Conservation (phyloP, 2,888 invertebrate species). For the Catocala nupta region DNA sequence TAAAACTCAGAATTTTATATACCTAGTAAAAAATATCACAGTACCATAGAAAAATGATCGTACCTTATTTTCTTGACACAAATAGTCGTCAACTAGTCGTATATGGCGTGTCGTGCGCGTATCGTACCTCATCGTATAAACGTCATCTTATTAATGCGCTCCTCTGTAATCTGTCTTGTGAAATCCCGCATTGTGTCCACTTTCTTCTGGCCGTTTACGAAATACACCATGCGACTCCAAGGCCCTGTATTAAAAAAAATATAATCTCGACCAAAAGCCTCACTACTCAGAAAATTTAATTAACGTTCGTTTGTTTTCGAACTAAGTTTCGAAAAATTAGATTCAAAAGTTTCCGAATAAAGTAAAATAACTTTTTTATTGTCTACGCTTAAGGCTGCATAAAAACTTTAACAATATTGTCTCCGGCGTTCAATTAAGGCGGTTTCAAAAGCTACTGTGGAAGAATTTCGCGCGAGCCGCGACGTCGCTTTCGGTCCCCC, state of each 20-base stretch:
- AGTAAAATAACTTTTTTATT: slow-evolving; percentile 48
- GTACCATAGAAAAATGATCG: too few relatives aligned
- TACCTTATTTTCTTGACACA: too few relatives aligned
- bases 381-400: slow-evolving; percentile 51
- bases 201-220: slow-evolving; percentile 72
- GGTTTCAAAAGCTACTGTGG: slow-evolving; percentile 71
- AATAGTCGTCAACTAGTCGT: not conserved
- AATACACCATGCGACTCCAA: slow-evolving; percentile 41
- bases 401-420: slow-evolving; percentile 82
- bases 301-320: not conserved
- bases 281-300: not conserved
- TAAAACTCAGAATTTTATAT: too few relatives aligned
- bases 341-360: slow-evolving; percentile 34
- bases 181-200: slow-evolving; percentile 82
- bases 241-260: not conserved
- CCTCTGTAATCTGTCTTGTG: slow-evolving; percentile 84
- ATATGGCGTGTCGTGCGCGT: slow-evolving; percentile 37
- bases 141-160: slow-evolving; percentile 75
- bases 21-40: too few relatives aligned
- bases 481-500: slow-evolving; percentile 63
- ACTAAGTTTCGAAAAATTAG: slow-evolving; percentile 21
- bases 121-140: slow-evolving; percentile 65
- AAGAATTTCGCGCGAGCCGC: slow-evolving; percentile 77
- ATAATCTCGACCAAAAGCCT: not conserved
- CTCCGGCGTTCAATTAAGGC: slow-evolving; percentile 80